Percentiles rank a stretch among this genome's conserved stretches.
These are phyloP conservation scores for Liparis tanakae DNA, from an alignment of 2,797 vertebrate genomes.

Conservation along the genomic window DNA sequence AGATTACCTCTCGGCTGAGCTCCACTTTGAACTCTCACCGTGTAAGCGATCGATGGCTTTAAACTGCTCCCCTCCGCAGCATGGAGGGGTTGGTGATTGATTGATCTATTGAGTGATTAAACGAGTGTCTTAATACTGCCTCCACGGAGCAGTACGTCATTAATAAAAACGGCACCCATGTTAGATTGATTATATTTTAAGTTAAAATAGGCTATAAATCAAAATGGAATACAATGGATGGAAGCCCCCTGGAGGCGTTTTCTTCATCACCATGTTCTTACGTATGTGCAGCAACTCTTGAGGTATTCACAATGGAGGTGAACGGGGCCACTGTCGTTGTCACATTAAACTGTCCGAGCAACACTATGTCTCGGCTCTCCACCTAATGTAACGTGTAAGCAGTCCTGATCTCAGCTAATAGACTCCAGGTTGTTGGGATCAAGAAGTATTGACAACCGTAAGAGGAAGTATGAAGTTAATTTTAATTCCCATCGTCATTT, in stretches of 20 bases:
- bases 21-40: conserved; percentile 16
- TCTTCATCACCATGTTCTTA: neutral
- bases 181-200: conserved; percentile 40
- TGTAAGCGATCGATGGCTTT: conserved; percentile 10
- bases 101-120: conserved; percentile 42
- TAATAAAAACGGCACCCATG: conserved; percentile 38
- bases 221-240: conserved; percentile 16
- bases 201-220: conserved; percentile 33
- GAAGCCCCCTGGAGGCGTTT: neutral
- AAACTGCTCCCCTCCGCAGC: neutral
- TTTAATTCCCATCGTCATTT: neutral
- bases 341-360: neutral
- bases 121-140: conserved; percentile 32
- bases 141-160: conserved; percentile 22
- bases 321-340: neutral
- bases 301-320: neutral
- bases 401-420: neutral
- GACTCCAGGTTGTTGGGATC: too few relatives aligned
- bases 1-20: neutral
- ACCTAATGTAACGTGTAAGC: neutral
- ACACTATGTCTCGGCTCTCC: neutral
- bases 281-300: neutral
- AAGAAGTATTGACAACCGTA: neutral
- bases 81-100: conserved; percentile 25
- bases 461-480: neutral